A percentile compares a stretch with the other conserved stretches of the same genome.
phyloP scores from a whole-genome alignment of 2,888 invertebrate genomes.

The Ormyrus rosae region DNA sequence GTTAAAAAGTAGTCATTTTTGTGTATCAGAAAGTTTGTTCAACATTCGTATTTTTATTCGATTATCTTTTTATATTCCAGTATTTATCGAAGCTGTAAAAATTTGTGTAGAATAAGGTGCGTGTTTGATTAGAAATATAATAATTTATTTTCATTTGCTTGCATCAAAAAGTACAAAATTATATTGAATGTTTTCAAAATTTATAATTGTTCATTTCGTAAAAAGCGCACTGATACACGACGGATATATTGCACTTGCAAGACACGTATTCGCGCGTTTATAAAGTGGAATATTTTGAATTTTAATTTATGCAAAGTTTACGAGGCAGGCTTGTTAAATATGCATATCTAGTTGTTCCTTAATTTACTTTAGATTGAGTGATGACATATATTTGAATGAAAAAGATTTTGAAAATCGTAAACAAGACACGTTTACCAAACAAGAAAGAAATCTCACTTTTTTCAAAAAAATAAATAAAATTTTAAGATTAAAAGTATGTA shows the following conservation, averaged over 20 bases:
- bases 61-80: too few species aligned
- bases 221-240: neutral
- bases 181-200: too few species aligned
- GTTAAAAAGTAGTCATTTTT: too few species aligned
- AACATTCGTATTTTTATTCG: too few species aligned
- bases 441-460: too few species aligned
- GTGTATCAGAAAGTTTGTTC: too few species aligned
- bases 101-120: too few species aligned
- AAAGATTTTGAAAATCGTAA: conserved; percentile 7
- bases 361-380: conserved; percentile 7
- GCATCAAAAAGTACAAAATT: too few species aligned
- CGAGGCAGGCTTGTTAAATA: conserved; percentile 1
- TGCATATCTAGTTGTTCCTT: neutral
- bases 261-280: neutral
- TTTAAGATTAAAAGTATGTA: too few species aligned
- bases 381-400: conserved; percentile 7
- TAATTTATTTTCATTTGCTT: neutral
- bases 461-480: too few species aligned
- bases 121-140: too few species aligned
- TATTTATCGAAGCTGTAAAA: too few species aligned
- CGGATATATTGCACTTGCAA: neutral
- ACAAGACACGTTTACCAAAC: neutral
- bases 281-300: conserved; percentile 18
- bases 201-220: neutral
- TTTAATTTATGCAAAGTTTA: conserved; percentile 29